Evolutionary conservation across 2,888 invertebrate species (phyloP).

Genomic region (Lepidocyrtoides sp.): DNA sequence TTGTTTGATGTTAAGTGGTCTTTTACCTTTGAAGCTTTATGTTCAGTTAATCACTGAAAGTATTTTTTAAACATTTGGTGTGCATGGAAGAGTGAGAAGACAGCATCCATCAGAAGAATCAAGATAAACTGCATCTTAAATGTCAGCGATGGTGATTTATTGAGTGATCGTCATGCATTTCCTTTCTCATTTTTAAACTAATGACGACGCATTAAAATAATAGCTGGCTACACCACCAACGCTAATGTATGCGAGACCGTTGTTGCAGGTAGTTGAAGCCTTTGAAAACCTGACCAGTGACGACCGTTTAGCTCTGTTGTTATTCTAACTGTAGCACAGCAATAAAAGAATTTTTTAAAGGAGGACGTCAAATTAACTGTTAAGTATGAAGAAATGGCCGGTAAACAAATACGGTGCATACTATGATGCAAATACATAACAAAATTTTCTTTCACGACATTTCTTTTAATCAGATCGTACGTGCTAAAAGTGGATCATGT

Average conservation of each 20-base stretch:
- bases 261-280: neutral
- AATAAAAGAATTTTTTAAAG: neutral
- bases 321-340: too few species aligned
- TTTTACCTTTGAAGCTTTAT: neutral
- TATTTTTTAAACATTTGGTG: neutral
- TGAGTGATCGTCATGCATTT: constrained; percentile 20
- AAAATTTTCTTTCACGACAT: neutral
- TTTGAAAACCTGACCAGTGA: neutral
- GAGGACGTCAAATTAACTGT: neutral
- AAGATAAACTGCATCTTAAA: constrained; percentile 52
- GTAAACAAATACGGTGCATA: neutral
- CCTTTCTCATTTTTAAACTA: neutral
- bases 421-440: neutral
- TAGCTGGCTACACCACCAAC: constrained; percentile 12
- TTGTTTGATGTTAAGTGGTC: neutral
- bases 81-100: neutral
- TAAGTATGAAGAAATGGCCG: neutral
- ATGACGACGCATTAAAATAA: constrained; percentile 32
- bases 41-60: neutral
- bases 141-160: constrained; percentile 36
- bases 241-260: neutral
- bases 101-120: neutral
- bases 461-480: neutral
- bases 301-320: neutral
- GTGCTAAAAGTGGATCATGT: constrained; percentile 8